Conservation (phyloP, 1,140 invertebrate genomes). For the Heliconius eleuchia region DNA sequence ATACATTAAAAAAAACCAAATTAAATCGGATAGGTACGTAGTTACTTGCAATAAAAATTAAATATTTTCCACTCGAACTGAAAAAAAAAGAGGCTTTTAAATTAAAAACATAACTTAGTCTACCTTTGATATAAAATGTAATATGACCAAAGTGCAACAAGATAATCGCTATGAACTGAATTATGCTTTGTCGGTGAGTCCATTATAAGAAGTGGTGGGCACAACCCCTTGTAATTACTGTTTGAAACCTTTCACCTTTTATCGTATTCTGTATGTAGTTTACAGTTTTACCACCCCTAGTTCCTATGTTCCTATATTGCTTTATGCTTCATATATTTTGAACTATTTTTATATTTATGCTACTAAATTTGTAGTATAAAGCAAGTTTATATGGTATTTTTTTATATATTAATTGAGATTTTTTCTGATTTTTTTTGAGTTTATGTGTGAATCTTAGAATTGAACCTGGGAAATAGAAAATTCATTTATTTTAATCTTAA, state of each 20-base stretch:
- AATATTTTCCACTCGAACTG: background rate
- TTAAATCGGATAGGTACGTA: background rate
- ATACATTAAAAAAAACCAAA: background rate
- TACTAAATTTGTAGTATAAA: no score
- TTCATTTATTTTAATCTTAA: no score
- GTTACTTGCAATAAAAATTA: background rate
- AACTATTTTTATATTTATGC: background rate
- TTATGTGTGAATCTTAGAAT: no score
- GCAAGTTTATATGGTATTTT: no score
- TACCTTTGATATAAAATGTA: background rate
- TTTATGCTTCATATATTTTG: background rate
- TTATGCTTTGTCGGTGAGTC: background rate
- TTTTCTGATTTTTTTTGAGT: no score
- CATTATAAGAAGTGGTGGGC: constrained; percentile 4
- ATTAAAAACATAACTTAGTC: background rate
- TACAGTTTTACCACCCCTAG: background rate
- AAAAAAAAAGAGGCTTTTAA: background rate
- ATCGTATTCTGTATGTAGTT: background rate
- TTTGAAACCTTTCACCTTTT: constrained; percentile 1
- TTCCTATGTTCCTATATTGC: background rate
- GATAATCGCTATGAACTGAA: background rate
- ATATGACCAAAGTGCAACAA: background rate
- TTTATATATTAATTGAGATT: no score
- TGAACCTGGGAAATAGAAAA: no score
- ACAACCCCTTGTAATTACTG: background rate